These are phyloP conservation scores for Varecia variegata DNA, from an alignment of 2,797 vertebrate species.

Conservation along the genomic window DNA sequence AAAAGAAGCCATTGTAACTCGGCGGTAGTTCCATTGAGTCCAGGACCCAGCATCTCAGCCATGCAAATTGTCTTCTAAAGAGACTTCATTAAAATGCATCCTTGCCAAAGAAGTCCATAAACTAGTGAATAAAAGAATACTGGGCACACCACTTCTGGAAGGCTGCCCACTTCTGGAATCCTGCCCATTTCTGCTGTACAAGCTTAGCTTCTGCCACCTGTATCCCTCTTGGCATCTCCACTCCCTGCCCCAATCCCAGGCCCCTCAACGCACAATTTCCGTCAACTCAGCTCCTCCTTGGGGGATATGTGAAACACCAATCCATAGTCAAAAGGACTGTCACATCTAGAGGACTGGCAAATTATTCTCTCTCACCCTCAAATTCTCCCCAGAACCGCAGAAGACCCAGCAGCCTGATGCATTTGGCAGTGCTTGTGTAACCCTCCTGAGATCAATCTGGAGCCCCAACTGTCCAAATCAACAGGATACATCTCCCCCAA, in stretches of 20 bases:
- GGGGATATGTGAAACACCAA: background rate
- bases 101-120: constrained; percentile 53
- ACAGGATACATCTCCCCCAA: background rate
- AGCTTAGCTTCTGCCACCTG: constrained; percentile 40
- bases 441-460: background rate
- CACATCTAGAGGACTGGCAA: background rate
- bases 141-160: constrained; percentile 39
- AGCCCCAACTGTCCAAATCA: background rate
- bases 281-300: background rate
- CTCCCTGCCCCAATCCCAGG: background rate
- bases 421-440: background rate
- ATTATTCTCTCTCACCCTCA: background rate
- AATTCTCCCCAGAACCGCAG: background rate
- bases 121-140: constrained; percentile 15
- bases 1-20: background rate
- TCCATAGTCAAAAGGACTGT: background rate
- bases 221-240: constrained; percentile 19
- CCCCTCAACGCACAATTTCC: background rate
- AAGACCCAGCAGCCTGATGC: background rate
- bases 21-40: background rate
- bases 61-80: constrained; percentile 11
- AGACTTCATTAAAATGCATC: constrained; percentile 38
- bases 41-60: background rate
- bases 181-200: background rate
- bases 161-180: constrained; percentile 49